Percentiles rank a stretch among this genome's conserved stretches.
These are phyloP conservation scores for Henricia sp. DNA, from an alignment of 53 echinoderm and acorn worm species.

Conservation along the genomic window DNA sequence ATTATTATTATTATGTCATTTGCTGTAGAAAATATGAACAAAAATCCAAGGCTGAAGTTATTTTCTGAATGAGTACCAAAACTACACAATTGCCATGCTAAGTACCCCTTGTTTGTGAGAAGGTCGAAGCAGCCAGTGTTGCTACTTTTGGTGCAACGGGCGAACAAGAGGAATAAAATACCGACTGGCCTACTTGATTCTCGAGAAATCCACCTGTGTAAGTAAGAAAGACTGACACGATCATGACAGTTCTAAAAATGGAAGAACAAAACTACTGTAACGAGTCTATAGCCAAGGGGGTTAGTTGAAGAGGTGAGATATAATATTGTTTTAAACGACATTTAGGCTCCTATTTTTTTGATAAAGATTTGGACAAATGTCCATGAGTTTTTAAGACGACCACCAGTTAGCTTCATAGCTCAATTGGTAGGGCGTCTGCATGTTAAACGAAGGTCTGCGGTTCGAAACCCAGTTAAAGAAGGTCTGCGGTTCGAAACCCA, in stretches of 20 bases:
- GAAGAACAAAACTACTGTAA: not conserved
- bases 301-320: no score
- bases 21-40: not conserved
- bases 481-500: no score
- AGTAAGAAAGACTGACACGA: slow-evolving; percentile 13
- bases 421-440: no score
- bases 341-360: no score
- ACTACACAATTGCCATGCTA: not conserved
- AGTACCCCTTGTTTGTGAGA: slow-evolving; percentile 32
- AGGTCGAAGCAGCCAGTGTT: slow-evolving; percentile 1
- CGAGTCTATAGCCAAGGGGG: no score
- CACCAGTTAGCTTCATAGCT: no score
- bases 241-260: not conserved
- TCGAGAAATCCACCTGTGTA: slow-evolving; percentile 6
- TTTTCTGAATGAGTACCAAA: slow-evolving; percentile 19
- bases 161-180: slow-evolving; percentile 15
- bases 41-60: not conserved
- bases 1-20: not conserved
- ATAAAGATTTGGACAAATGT: not conserved
- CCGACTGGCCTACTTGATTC: slow-evolving; percentile 22
- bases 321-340: no score
- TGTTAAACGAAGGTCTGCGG: no score
- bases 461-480: no score
- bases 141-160: slow-evolving; percentile 7
- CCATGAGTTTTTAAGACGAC: no score